Base-by-base conservation (phyloP, 2,113 vertebrate genomes). In the Vidua chalybeata region DNA sequence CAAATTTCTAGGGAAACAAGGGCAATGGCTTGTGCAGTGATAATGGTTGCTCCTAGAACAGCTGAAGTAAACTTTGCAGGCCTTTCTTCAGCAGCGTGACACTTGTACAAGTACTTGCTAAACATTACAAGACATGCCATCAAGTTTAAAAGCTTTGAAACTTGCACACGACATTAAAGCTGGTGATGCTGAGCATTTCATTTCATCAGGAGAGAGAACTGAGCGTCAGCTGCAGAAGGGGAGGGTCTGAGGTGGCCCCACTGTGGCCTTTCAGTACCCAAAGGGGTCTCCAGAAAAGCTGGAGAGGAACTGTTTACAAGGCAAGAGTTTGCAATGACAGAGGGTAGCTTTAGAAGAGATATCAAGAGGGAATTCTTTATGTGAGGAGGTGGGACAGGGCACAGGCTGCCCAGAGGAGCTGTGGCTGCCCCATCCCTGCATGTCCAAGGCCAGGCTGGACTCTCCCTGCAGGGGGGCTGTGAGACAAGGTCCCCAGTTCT, bases 401-500 rank as follows among this genome's bases (percentile, higher is more conserved):
- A 45, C 12, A 28, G 15, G 22, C 31, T 72, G 35, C 7, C 23
- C 37, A 45, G 43, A 58, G 67, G 8, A 73, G 35, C 4, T 66
- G 21, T 56, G 43, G 14, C 1, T 58, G 17, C 17, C 43, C 35
- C 49, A 59, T 31, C 26, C 43, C 51, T 43, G 26, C 35, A 15
- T 31, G 58, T 22, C 48, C 35, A 80, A 33, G 35, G 58, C n/a
- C 30, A 17, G 21, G 30, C 7, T 56, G 58, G 8, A 10, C 58
- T 27, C 35, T 31, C 33, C 46, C 24, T 41, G 31, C 17, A 4
- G 24, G 30, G 21, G 7, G 71, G n/a, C 22, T 37, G 45, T 1
- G 2, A 33, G 26, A 39, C 1, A 1, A 22, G 16, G 16, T 24
- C 48, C 43, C 37, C 1, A 2, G 2, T 61, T 22, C 64, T 22